Evolutionary conservation across 2,888 invertebrate genomes (phyloP), one percentile per base, ranked within the genome.

Genomic region (Coremacera marginata): DNA sequence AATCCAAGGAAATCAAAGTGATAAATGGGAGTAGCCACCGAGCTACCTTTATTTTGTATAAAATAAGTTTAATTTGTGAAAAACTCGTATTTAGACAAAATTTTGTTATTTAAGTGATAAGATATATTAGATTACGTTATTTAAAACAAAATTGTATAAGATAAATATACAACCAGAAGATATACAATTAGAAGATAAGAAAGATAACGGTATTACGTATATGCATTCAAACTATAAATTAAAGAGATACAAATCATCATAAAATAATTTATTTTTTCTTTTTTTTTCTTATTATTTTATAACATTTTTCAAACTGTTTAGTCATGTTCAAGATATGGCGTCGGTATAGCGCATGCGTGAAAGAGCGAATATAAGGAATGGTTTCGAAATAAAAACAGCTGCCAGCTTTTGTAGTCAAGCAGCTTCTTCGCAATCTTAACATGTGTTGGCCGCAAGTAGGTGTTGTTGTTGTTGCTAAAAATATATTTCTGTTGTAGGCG

Each of bases 1-100:
- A 82, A 83, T 82, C 84, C 88, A 9, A 80, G 81, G 16, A 80
- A 82, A 19, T n/a, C n/a, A 34, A 63, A 63, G n/a, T 63, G 8
- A 34, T 2, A 16, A n/a, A 31, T 31, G 31, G 5, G 7, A 9
- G n/a, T 22, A 19, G 8, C 19, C 8, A 19, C 19, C 5, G 55
- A 55, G 5, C 5, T 8, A 9, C n/a, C 55, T 8, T 9, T 22
- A 9, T 55, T 55, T 19, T 22, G 22, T 55, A 19, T 22, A 19
- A n/a, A 55, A 55, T 19, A 8, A 55, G 22, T 19, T 55, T 7
- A 55, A 55, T n/a, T n/a, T n/a, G n/a, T n/a, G n/a, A n/a, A n/a
- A n/a, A n/a, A n/a, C n/a, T n/a, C n/a, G n/a, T 22, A 27, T 60
- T 60, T 60, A 27, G 22, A n/a, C n/a, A 27, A 31, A 34, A 19